Conservation (phyloP, 2,797 vertebrate species). For the Eidolon dupreanum region DNA sequence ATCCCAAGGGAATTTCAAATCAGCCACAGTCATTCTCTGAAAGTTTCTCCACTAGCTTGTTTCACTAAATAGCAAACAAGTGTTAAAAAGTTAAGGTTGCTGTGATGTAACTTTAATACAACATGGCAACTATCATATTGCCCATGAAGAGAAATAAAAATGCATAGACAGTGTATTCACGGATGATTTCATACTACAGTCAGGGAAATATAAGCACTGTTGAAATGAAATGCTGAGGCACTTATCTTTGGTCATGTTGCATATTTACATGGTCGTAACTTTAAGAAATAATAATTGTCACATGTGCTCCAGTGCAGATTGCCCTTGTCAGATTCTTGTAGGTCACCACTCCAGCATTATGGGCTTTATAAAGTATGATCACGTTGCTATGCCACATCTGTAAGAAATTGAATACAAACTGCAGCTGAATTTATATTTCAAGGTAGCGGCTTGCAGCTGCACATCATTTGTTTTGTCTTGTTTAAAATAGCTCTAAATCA, state of each 20-base stretch:
- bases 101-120: not conserved
- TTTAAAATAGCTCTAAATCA: constrained; percentile 69
- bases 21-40: not conserved
- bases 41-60: not conserved
- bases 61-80: not conserved
- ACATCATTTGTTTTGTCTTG: constrained; percentile 76
- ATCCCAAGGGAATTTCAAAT: not conserved
- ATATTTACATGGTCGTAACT: constrained; percentile 1
- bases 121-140: not conserved
- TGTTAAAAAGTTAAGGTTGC: not conserved
- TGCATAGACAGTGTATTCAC: not conserved
- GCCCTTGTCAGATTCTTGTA: not conserved
- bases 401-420: constrained; percentile 64
- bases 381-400: constrained; percentile 39
- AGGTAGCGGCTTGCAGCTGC: constrained; percentile 72
- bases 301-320: not conserved
- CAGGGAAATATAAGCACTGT: not conserved
- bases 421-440: constrained; percentile 67
- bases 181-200: not conserved
- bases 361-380: not conserved
- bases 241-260: not conserved
- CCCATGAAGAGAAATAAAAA: constrained; percentile 3
- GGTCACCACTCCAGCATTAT: not conserved
- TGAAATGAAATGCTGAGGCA: not conserved
- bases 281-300: constrained; percentile 9